phyloP scores from a whole-genome alignment of 2,113 vertebrate species.

The Lophura nycthemera region DNA sequence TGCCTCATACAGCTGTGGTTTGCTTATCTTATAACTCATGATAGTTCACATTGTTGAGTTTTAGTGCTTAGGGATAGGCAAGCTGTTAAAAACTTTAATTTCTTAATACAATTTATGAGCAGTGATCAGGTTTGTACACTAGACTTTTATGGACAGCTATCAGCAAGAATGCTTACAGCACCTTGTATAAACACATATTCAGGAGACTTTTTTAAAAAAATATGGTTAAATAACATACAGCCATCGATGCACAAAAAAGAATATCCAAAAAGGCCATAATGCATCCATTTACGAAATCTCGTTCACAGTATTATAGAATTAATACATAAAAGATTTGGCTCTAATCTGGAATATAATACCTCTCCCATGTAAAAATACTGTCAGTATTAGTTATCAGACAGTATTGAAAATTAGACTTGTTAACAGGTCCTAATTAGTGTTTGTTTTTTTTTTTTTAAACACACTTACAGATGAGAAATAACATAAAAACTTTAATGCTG shows the following conservation, averaged over 20 bases:
- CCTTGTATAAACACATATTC: background rate
- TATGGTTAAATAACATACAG: background rate
- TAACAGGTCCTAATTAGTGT: background rate
- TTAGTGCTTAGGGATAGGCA: background rate
- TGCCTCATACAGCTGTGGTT: background rate
- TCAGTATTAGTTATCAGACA: background rate
- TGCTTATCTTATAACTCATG: background rate
- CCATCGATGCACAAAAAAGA: background rate
- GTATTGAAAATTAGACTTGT: background rate
- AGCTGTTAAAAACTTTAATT: conserved; percentile 1
- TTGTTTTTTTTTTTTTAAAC: background rate
- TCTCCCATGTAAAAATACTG: background rate
- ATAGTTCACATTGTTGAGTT: background rate
- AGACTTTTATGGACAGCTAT: background rate
- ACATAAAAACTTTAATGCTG: background rate
- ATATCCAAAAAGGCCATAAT: background rate
- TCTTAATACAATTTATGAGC: background rate
- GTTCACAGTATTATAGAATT: background rate
- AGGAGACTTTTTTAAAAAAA: background rate
- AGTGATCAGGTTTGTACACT: background rate
- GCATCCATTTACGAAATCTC: background rate
- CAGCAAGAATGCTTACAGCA: background rate
- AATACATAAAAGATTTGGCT: background rate
- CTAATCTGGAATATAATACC: background rate
- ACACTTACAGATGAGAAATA: background rate